Evolutionary conservation across 2,888 invertebrate genomes (phyloP), one percentile per base, ranked within the genome.

Genomic region (Drosophila anceps): DNA sequence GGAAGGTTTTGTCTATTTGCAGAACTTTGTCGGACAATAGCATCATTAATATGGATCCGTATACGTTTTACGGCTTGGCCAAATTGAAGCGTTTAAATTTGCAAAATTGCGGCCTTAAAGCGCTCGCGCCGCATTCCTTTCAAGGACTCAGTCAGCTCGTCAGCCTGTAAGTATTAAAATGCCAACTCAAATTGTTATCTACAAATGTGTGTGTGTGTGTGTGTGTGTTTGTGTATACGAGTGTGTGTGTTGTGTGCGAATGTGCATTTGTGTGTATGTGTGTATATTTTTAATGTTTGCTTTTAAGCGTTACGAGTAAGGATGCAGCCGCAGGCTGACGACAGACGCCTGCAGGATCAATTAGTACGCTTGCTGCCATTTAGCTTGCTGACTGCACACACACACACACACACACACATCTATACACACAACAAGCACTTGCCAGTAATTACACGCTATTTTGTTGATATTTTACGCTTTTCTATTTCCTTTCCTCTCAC

Each of bases 1-100:
- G 81, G 87, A 75, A 64, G 72, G 81, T 79, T 73, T 41, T 59
- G 31, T 57, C 43, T 78, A 72, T 79, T 85, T 79, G 60, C 87
- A 92, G 92, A 84, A 95, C 96, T 91, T 94, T 97, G 91, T 95
- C 96, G 20, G 95, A 95, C 93, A 97, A 97, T 94, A 95, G 95
- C 88, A 94, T 97, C 93, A 95, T 95, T 91, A 93, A 94, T 86
- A 94, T 96, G 91, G 95, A 95, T 91, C 94, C 94, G 77, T 94
- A 94, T 90, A 95, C 96, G 89, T 96, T 96, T 91, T 90, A 90
- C 81, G 93, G 93, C 73, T 87, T 93, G 79, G 82, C 79, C 55
- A 93, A 93, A 90, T 85, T 93, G 72, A 93, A 93, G 81, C 92
- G 93, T 81, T 89, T 93, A 81, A 92, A 91, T 70, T 89, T 93